phyloP scores from a whole-genome alignment of 2,113 vertebrate species.

The Cygnus buccinator region DNA sequence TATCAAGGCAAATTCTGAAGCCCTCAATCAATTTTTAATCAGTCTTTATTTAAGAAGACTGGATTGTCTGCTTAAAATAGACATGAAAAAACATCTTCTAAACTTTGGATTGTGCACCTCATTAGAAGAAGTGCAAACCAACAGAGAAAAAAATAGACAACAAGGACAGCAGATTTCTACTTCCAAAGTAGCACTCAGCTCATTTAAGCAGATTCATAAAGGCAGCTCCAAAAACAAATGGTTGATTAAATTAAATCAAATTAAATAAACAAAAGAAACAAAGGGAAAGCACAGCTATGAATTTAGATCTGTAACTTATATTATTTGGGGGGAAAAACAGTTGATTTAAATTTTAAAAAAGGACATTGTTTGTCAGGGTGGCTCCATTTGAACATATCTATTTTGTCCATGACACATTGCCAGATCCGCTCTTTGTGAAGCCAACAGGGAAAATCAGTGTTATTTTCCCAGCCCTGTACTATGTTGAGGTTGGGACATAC shows the following conservation, averaged over 20 bases:
- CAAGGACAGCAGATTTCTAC: background rate
- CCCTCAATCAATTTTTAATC: background rate
- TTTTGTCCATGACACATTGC: background rate
- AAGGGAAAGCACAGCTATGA: background rate
- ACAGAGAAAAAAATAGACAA: background rate
- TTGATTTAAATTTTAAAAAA: constrained; percentile 49
- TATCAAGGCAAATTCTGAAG: background rate
- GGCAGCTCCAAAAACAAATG: constrained; percentile 17
- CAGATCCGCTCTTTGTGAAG: background rate
- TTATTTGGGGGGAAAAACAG: background rate
- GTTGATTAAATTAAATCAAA: constrained; percentile 51
- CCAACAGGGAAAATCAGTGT: background rate
- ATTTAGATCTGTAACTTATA: background rate
- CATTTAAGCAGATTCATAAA: constrained; percentile 8
- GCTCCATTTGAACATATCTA: constrained; percentile 8
- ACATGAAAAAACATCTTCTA: background rate
- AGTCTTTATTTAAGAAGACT: background rate
- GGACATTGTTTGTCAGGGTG: constrained; percentile 4
- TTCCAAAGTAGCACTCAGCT: constrained; percentile 5
- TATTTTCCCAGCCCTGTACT: background rate
- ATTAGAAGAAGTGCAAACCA: background rate
- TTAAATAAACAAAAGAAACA: constrained; percentile 53
- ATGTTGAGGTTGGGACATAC: background rate
- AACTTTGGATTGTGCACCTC: background rate
- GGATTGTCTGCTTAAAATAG: background rate